A percentile compares a stretch with the other conserved stretches of the same genome.
Conservation (phyloP, 2,113 vertebrate species). For the Rallus limicola region DNA sequence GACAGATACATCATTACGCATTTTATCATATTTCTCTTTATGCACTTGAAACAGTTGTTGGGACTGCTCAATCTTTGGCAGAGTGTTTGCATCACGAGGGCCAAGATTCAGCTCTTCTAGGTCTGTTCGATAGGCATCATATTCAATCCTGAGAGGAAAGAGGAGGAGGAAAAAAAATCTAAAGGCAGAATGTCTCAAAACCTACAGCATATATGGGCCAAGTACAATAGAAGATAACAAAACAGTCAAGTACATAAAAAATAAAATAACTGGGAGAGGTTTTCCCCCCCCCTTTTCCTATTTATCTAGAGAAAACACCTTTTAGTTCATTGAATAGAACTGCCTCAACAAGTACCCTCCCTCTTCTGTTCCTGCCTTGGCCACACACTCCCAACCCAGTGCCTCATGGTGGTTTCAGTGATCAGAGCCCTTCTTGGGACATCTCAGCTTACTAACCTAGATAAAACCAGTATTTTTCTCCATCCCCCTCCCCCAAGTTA, state of each 20-base stretch:
- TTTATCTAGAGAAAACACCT: neutral
- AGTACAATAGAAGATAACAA: neutral
- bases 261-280: accelerated
- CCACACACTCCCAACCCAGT: neutral
- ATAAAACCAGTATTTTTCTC: neutral
- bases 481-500: neutral
- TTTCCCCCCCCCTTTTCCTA: neutral
- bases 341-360: neutral
- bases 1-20: constrained; percentile 91
- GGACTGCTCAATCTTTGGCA: constrained; percentile 94
- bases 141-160: constrained; percentile 85
- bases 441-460: neutral
- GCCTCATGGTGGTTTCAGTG: neutral
- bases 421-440: neutral
- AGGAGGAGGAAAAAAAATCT: neutral
- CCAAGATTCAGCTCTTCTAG: constrained; percentile 95
- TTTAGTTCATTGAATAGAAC: neutral
- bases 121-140: constrained; percentile 96
- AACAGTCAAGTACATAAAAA: neutral
- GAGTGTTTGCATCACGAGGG: constrained; percentile 89
- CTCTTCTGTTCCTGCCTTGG: neutral
- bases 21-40: constrained; percentile 95
- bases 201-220: neutral
- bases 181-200: neutral
- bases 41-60: constrained; percentile 92